Evolutionary conservation across 2,797 vertebrate genomes (phyloP).

Genomic region (Semaprochilodus insignis): DNA sequence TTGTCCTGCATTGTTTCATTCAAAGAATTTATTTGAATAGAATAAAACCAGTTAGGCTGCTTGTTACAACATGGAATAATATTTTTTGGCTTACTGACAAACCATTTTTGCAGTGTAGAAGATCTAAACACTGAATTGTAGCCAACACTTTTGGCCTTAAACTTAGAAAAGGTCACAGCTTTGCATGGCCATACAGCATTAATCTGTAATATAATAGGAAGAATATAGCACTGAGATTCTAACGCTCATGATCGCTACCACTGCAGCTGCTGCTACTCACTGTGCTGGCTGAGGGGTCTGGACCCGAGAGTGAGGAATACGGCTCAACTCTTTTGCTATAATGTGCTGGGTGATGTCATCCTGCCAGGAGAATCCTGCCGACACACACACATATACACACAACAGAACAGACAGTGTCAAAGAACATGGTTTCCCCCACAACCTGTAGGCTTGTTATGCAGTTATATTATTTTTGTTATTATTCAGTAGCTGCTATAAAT

Average conservation of each 20-base stretch:
- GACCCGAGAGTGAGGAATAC: slow-evolving; percentile 84
- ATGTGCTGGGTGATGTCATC: slow-evolving; percentile 94
- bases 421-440: background rate
- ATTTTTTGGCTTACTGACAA: too few species aligned
- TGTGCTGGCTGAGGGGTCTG: slow-evolving; percentile 63
- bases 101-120: background rate
- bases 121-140: background rate
- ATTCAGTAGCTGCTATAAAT: background rate
- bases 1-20: too few species aligned
- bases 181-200: background rate
- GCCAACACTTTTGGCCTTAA: background rate
- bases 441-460: background rate
- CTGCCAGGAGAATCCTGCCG: slow-evolving; percentile 92
- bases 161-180: background rate
- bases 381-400: slow-evolving; percentile 40
- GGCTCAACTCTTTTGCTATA: slow-evolving; percentile 94
- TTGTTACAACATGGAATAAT: background rate
- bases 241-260: background rate
- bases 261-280: slow-evolving; percentile 43
- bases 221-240: background rate
- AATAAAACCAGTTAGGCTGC: too few species aligned
- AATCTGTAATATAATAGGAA: background rate
- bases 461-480: background rate
- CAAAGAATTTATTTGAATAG: too few species aligned
- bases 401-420: slow-evolving; percentile 17